phyloP scores from a whole-genome alignment of 2,888 invertebrate species.

The Nymphalis polychloros region DNA sequence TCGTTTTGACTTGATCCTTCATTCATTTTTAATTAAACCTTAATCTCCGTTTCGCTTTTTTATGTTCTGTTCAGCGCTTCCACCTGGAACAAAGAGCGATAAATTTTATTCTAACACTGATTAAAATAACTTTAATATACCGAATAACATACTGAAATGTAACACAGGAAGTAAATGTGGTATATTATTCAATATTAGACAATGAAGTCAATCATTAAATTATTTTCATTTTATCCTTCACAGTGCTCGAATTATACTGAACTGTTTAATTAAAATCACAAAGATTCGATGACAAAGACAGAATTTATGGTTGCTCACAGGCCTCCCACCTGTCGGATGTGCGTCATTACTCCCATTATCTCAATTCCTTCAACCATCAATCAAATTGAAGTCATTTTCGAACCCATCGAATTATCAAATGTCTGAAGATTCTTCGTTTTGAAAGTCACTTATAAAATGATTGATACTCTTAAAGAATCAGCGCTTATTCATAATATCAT shows the following conservation, averaged over 20 bases:
- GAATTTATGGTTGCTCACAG: neutral
- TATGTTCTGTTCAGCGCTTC: constrained; percentile 3
- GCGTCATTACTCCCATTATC: constrained; percentile 37
- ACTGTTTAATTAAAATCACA: constrained; percentile 1
- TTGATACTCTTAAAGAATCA: constrained; percentile 45
- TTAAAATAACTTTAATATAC: neutral
- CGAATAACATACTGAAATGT: too few species aligned
- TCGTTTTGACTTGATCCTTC: constrained; percentile 40
- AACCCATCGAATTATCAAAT: constrained; percentile 30
- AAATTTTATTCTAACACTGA: neutral
- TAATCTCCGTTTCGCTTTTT: constrained; percentile 8
- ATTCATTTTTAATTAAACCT: constrained; percentile 28
- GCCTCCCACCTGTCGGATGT: constrained; percentile 14
- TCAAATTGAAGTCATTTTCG: constrained; percentile 34
- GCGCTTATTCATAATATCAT: constrained; percentile 7
- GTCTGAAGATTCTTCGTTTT: constrained; percentile 39
- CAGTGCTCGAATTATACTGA: neutral
- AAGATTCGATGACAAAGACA: constrained; percentile 2
- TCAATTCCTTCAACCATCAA: constrained; percentile 48
- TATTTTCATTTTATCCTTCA: neutral
- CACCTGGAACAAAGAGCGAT: constrained; percentile 35
- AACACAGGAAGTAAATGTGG: too few species aligned
- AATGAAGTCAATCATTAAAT: too few species aligned
- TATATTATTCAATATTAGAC: too few species aligned
- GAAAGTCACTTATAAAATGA: constrained; percentile 59